Evolutionary conservation across 2,888 invertebrate species (phyloP), one percentile per base, ranked within the genome.

Genomic region (Elmis aenea): DNA sequence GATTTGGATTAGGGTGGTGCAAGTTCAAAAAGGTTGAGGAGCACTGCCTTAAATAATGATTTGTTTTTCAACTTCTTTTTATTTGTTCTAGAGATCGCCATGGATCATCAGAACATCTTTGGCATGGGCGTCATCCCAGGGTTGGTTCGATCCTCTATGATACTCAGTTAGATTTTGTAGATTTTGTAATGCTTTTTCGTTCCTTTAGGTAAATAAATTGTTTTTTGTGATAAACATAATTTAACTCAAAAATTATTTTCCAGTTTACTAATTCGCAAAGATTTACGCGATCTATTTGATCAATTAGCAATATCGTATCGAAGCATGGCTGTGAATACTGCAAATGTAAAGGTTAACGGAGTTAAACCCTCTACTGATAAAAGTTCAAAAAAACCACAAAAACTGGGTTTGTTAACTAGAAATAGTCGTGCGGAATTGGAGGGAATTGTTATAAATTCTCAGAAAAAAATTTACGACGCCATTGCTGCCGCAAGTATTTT

Each of bases 401-500:
- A 73, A 66, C 70, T 76, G 51, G 75, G 91, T 59, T 74, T 91
- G 39, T 65, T 90, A 32, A 91, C 90, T n/a, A 75, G 90, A 46
- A 90, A 90, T 59, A 87, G 86, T 38, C 81, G 84, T 1, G 68
- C 82, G 29, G 85, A 86, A 61, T 70, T 86, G 45, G 89, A 91
- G 56, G 81, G 83, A 23, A 75, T 77, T 71, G 45, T 80, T 72
- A 56, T 83, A 45, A 77, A 78, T 38, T 78, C 83, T 8, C 81
- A 87, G 56, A 88, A 85, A 63, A 86, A 85, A 59, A 88, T 93
- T 11, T 92, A 91, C 65, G 93, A 94, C 61, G 85, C 90, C 0
- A 79, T 95, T 5, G 92, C 93, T 0, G 83, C 90, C 0, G 89
- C 93, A 1, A 91, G 90, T 43, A 85, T 94, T 51, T 85, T 90